Evolutionary conservation across 2,113 vertebrate species (phyloP).

Genomic region (Ochotona curzoniae): DNA sequence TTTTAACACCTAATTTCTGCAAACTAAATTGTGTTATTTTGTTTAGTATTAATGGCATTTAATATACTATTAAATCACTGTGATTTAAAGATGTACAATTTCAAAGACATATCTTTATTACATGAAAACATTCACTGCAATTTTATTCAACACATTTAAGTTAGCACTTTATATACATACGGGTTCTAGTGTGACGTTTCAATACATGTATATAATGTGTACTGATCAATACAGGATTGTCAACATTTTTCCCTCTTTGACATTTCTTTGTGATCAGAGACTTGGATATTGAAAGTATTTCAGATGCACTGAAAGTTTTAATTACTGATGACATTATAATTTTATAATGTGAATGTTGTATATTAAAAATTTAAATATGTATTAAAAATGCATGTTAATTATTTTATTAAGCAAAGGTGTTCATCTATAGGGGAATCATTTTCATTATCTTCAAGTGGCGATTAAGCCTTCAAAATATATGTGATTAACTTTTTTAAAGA

Average conservation of each 20-base stretch:
- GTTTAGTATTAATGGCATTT: not conserved
- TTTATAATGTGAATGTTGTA: slow-evolving; percentile 39
- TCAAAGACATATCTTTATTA: slow-evolving; percentile 53
- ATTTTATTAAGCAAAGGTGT: slow-evolving; percentile 6
- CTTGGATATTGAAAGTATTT: slow-evolving; percentile 7
- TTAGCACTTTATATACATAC: too few species aligned
- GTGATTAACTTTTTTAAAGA: slow-evolving; percentile 23
- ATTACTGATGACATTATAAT: slow-evolving; percentile 15
- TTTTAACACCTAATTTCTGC: not conserved
- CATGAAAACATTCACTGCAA: slow-evolving; percentile 35
- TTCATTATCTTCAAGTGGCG: slow-evolving; percentile 1
- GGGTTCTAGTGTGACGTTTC: too few species aligned
- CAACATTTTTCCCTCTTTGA: too few species aligned
- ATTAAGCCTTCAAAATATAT: slow-evolving; percentile 28
- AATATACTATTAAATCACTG: slow-evolving; percentile 22
- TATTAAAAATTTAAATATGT: slow-evolving; percentile 18
- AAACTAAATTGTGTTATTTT: slow-evolving; percentile 30
- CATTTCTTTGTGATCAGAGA: too few species aligned
- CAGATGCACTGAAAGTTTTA: slow-evolving; percentile 43
- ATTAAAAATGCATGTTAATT: slow-evolving; percentile 36
- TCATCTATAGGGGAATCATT: slow-evolving; percentile 44
- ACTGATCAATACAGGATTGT: too few species aligned
- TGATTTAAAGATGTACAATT: slow-evolving; percentile 29
- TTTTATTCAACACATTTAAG: not conserved
- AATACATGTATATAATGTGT: too few species aligned